Base-by-base conservation (phyloP, 2,113 vertebrate species). In the Gadus macrocephalus region DNA sequence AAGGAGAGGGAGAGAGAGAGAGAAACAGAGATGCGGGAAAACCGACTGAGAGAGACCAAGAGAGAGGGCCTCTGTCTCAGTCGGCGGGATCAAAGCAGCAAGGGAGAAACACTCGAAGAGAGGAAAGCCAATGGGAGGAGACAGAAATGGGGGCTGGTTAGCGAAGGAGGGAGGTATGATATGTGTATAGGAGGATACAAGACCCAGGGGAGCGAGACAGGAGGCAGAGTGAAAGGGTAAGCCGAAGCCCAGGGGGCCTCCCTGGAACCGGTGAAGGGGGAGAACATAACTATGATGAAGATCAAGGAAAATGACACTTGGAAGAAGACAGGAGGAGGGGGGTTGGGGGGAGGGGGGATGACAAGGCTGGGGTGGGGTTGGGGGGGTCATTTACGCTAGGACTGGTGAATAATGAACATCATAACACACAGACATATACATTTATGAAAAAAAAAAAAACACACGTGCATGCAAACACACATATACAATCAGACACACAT, bases 221-320 rank as follows among this genome's bases (percentile, higher is more conserved):
- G 20, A 62, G 22, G 15, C 42, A 20, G 3, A 70, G 62, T 15
- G 38, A 74, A 76, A 75, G 55, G 55, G 55, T 59, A 59, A 71
- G 64, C 64, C 49, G 1, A 6, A 11, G 31, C 71, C 64, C 25
- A 42, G 7, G 64, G 27, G 58, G 8, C 3, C n/a, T 27, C 70
- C 66, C 64, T 64, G 4, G 15, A 9, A 20, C 67, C 59, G 11
- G 1, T 35, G 12, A 56, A 2, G 17, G 12, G 19, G 60, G 60
- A 62, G 9, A 12, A 69, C 38, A 53, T 56, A 65, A 72, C 56
- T 38, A 70, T 69, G 35, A 76, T 70, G 64, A 75, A 68, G 9
- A 68, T 75, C 16, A 38, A 3, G 35, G 42, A 15, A 19, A 70
- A 35, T 70, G 58, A 69, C 15, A 42, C 38, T 15, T 38, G 66